Conservation (phyloP, 2,888 invertebrate genomes). For the Trileptium ribeirensis region DNA sequence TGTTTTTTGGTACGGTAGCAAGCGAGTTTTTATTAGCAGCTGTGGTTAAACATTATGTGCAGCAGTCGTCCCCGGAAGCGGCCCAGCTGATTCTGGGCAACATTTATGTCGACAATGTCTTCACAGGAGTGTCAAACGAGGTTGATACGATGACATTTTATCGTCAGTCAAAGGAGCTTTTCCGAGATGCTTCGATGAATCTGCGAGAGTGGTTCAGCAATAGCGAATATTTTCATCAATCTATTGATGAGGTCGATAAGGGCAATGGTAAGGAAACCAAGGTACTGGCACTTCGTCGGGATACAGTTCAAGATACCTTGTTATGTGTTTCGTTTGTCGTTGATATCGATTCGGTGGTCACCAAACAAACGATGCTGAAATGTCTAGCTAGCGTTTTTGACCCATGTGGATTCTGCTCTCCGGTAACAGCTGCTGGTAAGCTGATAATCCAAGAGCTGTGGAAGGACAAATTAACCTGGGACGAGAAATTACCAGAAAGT, state of each 20-base stretch:
- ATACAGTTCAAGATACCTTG: background rate
- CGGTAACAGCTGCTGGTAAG: background rate
- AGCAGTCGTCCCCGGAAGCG: background rate
- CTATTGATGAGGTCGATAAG: background rate
- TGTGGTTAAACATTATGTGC: constrained; percentile 26
- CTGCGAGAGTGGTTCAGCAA: background rate
- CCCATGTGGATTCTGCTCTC: background rate
- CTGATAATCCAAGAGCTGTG: background rate
- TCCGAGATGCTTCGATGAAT: background rate
- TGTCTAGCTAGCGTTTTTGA: background rate
- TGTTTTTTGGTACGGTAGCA: constrained; percentile 35
- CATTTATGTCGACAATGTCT: background rate
- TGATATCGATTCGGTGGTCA: background rate
- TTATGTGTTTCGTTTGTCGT: background rate
- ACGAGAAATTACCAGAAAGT: background rate
- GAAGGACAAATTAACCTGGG: background rate
- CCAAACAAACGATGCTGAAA: background rate
- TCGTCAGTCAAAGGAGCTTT: background rate
- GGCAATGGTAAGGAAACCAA: background rate
- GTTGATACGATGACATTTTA: background rate
- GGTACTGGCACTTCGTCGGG: background rate
- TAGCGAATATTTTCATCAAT: background rate
- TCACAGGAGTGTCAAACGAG: background rate
- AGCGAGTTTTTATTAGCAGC: constrained; percentile 32
- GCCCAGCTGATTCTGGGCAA: background rate